Evolutionary conservation across 2,797 vertebrate genomes (phyloP).

Genomic region (Sus cebifrons): DNA sequence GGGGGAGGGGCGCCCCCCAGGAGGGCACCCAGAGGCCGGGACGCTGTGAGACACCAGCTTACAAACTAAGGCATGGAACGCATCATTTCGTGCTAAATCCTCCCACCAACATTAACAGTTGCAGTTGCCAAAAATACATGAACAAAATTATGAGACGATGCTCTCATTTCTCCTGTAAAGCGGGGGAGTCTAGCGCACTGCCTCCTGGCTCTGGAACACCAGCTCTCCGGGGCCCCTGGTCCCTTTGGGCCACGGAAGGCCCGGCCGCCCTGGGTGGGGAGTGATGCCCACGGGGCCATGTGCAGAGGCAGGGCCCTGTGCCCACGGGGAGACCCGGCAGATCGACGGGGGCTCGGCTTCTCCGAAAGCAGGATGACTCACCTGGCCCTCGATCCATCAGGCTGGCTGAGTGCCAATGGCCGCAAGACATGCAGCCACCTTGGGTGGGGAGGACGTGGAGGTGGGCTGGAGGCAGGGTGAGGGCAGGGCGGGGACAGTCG

Average conservation of each 20-base stretch:
- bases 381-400: fast-evolving
- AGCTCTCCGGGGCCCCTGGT: neutral
- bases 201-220: fast-evolving
- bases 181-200: fast-evolving
- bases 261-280: fast-evolving
- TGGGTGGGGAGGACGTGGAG: fast-evolving
- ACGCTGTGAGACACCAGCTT: neutral
- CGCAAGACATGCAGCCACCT: fast-evolving
- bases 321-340: fast-evolving
- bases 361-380: fast-evolving
- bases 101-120: neutral
- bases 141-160: neutral
- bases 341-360: fast-evolving
- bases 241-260: fast-evolving
- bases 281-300: fast-evolving
- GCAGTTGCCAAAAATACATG: neutral
- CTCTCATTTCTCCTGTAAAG: neutral
- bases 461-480: fast-evolving
- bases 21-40: neutral
- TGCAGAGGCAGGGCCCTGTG: neutral
- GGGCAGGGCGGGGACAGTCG: neutral
- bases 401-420: fast-evolving
- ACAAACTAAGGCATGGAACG: fast-evolving
- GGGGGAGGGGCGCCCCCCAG: neutral
- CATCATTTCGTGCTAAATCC: neutral